phyloP scores from a whole-genome alignment of 2,888 invertebrate genomes.

The Ashinkailepas kermadecensis region DNA sequence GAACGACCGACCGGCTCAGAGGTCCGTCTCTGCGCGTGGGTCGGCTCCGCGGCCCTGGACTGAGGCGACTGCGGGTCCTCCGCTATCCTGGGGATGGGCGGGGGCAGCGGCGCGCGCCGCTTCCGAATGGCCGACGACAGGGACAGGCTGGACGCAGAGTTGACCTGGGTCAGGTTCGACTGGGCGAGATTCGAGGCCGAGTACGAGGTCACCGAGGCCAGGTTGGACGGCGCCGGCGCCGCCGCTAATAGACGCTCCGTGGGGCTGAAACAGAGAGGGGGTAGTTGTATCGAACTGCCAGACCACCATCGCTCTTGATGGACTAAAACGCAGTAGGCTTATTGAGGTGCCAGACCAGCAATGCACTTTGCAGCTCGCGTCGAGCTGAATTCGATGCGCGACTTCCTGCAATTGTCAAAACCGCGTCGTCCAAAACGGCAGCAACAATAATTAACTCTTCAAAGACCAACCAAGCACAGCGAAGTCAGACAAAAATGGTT shows the following conservation, averaged over 20 bases:
- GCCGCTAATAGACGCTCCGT: not conserved
- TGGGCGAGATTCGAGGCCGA: not conserved
- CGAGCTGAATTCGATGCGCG: no score
- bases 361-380: no score
- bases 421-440: no score
- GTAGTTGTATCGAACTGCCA: no score
- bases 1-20: not conserved
- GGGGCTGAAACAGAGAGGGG: not conserved
- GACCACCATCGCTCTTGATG: no score
- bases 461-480: no score
- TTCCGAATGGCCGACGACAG: conserved; percentile 25
- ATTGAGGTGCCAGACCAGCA: no score
- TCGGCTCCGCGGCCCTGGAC: conserved; percentile 20
- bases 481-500: no score
- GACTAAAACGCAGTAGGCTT: no score
- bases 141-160: conserved; percentile 29
- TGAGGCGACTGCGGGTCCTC: conserved; percentile 12
- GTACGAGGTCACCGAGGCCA: conserved; percentile 23
- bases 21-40: not conserved
- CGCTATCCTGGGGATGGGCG: conserved; percentile 15
- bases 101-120: conserved; percentile 29
- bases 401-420: no score
- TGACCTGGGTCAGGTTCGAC: conserved; percentile 27
- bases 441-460: no score
- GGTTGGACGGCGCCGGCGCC: not conserved